Evolutionary conservation across 2,888 invertebrate genomes (phyloP).

Genomic region (Aleiodes alternator): DNA sequence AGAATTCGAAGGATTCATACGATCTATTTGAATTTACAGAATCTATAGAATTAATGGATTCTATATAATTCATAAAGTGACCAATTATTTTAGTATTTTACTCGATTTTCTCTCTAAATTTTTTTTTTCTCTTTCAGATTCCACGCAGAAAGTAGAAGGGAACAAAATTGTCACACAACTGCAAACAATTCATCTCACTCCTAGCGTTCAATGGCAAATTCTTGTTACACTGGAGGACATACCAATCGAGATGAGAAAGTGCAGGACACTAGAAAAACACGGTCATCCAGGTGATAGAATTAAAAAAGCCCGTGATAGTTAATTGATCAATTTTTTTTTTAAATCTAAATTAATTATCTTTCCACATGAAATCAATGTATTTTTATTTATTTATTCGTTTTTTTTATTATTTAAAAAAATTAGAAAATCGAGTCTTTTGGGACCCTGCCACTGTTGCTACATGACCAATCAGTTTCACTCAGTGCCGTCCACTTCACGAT

Average conservation of each 20-base stretch:
- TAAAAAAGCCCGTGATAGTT: conserved; percentile 9
- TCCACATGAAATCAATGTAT: too few species aligned
- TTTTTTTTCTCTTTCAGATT: conserved; percentile 52
- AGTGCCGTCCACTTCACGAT: conserved; percentile 72
- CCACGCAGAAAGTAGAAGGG: conserved; percentile 60
- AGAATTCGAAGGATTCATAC: too few species aligned
- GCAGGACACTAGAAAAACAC: conserved; percentile 58
- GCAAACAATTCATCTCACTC: conserved; percentile 61
- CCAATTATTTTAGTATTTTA: too few species aligned
- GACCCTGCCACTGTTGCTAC: conserved; percentile 67
- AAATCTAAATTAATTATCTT: too few species aligned
- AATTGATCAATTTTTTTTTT: conserved; percentile 3
- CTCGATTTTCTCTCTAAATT: not conserved
- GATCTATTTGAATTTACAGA: too few species aligned
- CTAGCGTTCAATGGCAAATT: conserved; percentile 64
- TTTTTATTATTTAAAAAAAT: conserved; percentile 42
- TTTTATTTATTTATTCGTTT: too few species aligned
- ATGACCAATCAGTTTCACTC: conserved; percentile 69
- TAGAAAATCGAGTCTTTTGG: conserved; percentile 63
- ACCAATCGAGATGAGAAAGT: conserved; percentile 55
- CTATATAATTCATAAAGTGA: too few species aligned
- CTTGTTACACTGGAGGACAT: conserved; percentile 54
- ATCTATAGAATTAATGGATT: too few species aligned
- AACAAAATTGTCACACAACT: conserved; percentile 47
- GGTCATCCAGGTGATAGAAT: conserved; percentile 59